A percentile compares a stretch with the other conserved stretches of the same genome.
Conservation (phyloP, 2,888 invertebrate genomes). For the Protonemura montana region DNA sequence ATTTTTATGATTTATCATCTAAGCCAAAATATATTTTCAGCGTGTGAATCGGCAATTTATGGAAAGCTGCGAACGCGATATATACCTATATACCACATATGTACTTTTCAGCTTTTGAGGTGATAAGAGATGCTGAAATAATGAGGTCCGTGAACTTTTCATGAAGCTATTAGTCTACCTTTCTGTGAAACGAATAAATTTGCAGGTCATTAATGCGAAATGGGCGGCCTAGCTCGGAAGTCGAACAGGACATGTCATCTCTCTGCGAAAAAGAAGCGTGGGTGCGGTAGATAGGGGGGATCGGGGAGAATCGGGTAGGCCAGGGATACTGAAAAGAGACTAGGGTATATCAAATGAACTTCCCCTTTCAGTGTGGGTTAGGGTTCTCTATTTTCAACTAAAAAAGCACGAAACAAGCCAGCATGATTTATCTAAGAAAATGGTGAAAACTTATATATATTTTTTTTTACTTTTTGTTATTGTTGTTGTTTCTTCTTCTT, state of each 20-base stretch:
- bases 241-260: background rate
- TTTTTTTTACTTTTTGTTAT: background rate
- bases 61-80: background rate
- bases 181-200: background rate
- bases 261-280: background rate
- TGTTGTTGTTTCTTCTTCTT: background rate
- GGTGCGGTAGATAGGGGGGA: too few species aligned
- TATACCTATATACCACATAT: slow-evolving; percentile 17
- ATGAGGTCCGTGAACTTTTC: background rate
- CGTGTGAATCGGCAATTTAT: slow-evolving; percentile 35
- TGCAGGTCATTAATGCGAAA: slow-evolving; percentile 7
- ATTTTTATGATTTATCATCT: slow-evolving; percentile 38
- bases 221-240: background rate
- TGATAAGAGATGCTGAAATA: background rate
- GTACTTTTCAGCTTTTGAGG: background rate
- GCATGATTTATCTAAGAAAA: background rate
- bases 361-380: background rate
- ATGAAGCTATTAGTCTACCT: slow-evolving; percentile 12
- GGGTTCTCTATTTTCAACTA: background rate
- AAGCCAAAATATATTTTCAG: slow-evolving; percentile 9
- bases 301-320: background rate
- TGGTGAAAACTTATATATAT: background rate
- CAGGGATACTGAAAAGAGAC: background rate
- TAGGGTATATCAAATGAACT: background rate
- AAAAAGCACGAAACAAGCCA: background rate